A percentile compares a stretch with the other conserved stretches of the same genome.
These are phyloP conservation scores for Erythrocercus mccallii DNA, from an alignment of 2,113 vertebrate genomes.

Conservation along the genomic window DNA sequence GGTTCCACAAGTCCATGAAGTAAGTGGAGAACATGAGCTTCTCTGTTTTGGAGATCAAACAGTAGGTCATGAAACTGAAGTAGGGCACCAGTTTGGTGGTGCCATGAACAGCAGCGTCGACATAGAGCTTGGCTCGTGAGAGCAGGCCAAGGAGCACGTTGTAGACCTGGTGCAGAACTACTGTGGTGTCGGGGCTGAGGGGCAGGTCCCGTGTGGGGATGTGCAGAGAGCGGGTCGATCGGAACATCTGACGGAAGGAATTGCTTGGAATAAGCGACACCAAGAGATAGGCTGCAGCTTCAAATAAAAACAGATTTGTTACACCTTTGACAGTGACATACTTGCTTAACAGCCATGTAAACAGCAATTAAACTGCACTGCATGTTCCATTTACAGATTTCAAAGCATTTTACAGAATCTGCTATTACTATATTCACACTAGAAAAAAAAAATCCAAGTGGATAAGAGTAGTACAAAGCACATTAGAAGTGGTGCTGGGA, in stretches of 20 bases:
- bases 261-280: conserved; percentile 99
- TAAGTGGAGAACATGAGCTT: conserved; percentile 99
- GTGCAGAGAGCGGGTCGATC: conserved; percentile 96
- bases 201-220: conserved; percentile 95
- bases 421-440: neutral
- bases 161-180: conserved; percentile 97
- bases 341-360: neutral
- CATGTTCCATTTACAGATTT: neutral
- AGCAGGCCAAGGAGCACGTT: conserved; percentile 94
- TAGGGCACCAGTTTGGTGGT: conserved; percentile 98
- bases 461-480: neutral
- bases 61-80: conserved; percentile 99
- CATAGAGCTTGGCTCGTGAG: conserved; percentile 95
- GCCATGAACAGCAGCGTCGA: conserved; percentile 95
- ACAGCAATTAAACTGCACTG: neutral
- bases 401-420: neutral
- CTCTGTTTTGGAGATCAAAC: conserved; percentile 98
- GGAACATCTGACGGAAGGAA: conserved; percentile 99
- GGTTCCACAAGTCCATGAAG: conserved; percentile 99
- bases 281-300: conserved; percentile 98
- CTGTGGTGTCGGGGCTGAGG: conserved; percentile 95
- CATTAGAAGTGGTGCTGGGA: neutral
- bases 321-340: neutral
- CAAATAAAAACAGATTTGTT: conserved; percentile 58
- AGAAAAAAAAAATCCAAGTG: neutral